Evolutionary conservation across 1,140 invertebrate species (phyloP).

Genomic region (Bombyx mandarina): DNA sequence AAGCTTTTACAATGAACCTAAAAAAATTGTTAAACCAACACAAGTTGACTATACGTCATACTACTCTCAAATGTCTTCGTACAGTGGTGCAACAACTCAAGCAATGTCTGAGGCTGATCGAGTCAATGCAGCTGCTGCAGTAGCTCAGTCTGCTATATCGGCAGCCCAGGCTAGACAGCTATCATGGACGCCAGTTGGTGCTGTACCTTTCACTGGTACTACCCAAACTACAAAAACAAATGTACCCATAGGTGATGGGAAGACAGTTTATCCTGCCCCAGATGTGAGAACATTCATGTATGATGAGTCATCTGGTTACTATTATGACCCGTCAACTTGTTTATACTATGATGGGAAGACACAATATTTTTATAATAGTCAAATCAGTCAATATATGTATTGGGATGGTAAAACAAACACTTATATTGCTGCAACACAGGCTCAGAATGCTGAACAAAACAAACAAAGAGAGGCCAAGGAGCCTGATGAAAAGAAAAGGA

Average conservation of each 20-base stretch:
- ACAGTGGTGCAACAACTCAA: conserved; percentile 22
- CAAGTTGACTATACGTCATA: conserved; percentile 81
- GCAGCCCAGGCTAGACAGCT: conserved; percentile 77
- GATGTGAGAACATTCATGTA: conserved; percentile 94
- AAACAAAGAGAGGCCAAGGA: conserved; percentile 43
- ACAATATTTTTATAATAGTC: conserved; percentile 94
- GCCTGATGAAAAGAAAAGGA: conserved; percentile 70
- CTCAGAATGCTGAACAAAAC: conserved; percentile 55
- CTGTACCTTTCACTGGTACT: conserved; percentile 66
- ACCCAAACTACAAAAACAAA: conserved; percentile 62
- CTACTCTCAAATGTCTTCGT: conserved; percentile 74
- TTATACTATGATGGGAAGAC: conserved; percentile 97
- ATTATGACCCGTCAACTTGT: conserved; percentile 93
- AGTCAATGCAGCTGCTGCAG: conserved; percentile 88
- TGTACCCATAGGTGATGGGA: conserved; percentile 61
- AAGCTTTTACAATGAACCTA: conserved; percentile 55
- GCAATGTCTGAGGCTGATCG: conserved; percentile 69
- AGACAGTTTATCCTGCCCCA: conserved; percentile 73
- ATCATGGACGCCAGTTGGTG: conserved; percentile 55
- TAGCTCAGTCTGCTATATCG: conserved; percentile 90
- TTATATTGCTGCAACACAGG: conserved; percentile 81
- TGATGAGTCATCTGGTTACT: conserved; percentile 96
- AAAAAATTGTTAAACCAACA: conserved; percentile 35
- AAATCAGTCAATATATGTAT: conserved; percentile 93
- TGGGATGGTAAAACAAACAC: conserved; percentile 90